phyloP scores from a whole-genome alignment of 2,797 vertebrate species.

The Gadopsis bispinosus region DNA sequence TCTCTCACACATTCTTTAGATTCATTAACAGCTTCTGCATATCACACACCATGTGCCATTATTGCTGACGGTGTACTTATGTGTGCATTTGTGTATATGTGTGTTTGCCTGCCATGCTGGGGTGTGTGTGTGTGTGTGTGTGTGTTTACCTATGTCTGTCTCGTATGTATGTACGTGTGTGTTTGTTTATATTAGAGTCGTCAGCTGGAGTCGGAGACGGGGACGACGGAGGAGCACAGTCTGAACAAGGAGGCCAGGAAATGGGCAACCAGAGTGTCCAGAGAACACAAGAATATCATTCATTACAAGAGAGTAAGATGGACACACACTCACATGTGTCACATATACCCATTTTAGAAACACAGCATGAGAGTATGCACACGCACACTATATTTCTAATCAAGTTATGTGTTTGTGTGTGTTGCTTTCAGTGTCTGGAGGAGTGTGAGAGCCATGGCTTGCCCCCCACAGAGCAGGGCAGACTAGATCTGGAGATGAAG shows the following conservation, averaged over 20 bases:
- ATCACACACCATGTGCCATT: constrained; percentile 47
- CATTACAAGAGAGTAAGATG: constrained; percentile 91
- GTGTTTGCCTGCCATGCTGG: constrained; percentile 27
- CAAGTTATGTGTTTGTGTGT: constrained; percentile 27
- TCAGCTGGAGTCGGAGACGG: constrained; percentile 94
- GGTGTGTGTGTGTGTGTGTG: constrained; percentile 16
- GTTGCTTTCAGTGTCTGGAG: constrained; percentile 87
- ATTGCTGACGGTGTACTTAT: constrained; percentile 37
- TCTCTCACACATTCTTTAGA: constrained; percentile 53
- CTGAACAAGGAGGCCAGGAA: constrained; percentile 98
- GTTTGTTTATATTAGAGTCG: constrained; percentile 87
- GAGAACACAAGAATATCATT: constrained; percentile 97
- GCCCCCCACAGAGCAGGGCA: constrained; percentile 90
- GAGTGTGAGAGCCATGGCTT: constrained; percentile 92
- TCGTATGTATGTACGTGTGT: constrained; percentile 30
- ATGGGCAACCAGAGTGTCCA: constrained; percentile 94
- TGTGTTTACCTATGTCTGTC: constrained; percentile 24
- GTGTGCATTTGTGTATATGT: constrained; percentile 44
- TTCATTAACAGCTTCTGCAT: constrained; percentile 65
- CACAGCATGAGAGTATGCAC: not conserved
- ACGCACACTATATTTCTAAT: constrained; percentile 12
- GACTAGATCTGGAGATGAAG: constrained; percentile 93
- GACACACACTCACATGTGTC: not conserved
- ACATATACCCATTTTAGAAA: not conserved
- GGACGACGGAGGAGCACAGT: constrained; percentile 97